A percentile compares a stretch with the other conserved stretches of the same genome.
Conservation (phyloP, 1,140 invertebrate genomes). For the Odontomachus brunneus region DNA sequence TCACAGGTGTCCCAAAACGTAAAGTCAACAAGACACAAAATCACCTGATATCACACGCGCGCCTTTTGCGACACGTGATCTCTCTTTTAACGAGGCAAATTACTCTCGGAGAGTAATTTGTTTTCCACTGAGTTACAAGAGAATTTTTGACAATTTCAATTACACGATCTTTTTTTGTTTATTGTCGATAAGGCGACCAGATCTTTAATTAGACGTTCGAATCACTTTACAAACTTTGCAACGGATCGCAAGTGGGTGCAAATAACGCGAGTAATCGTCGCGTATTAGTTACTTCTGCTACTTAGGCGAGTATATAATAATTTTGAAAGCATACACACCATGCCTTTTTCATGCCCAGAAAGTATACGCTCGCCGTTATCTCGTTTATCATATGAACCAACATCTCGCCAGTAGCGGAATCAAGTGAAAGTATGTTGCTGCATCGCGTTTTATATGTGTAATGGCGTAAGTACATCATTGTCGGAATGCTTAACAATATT, state of each 20-base stretch:
- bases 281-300: constrained; percentile 13
- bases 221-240: constrained; percentile 9
- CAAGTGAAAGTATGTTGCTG: constrained; percentile 69
- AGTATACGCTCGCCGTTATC: background rate
- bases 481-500: constrained; percentile 47
- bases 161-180: too few relatives aligned
- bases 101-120: constrained; percentile 1
- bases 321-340: constrained; percentile 48
- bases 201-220: constrained; percentile 29
- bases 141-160: too few relatives aligned
- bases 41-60: constrained; percentile 33
- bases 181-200: background rate
- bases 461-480: constrained; percentile 42
- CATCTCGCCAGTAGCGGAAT: constrained; percentile 45
- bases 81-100: constrained; percentile 28
- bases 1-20: constrained; percentile 45
- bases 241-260: constrained; percentile 8
- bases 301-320: constrained; percentile 33
- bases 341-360: constrained; percentile 29
- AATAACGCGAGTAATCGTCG: background rate
- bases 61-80: constrained; percentile 41
- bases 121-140: too few relatives aligned
- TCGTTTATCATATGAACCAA: constrained; percentile 43
- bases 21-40: constrained; percentile 34
- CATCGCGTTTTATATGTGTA: constrained; percentile 64